These are phyloP conservation scores for Himalopsyche tibetana DNA, from an alignment of 2,888 invertebrate species.

Conservation along the genomic window DNA sequence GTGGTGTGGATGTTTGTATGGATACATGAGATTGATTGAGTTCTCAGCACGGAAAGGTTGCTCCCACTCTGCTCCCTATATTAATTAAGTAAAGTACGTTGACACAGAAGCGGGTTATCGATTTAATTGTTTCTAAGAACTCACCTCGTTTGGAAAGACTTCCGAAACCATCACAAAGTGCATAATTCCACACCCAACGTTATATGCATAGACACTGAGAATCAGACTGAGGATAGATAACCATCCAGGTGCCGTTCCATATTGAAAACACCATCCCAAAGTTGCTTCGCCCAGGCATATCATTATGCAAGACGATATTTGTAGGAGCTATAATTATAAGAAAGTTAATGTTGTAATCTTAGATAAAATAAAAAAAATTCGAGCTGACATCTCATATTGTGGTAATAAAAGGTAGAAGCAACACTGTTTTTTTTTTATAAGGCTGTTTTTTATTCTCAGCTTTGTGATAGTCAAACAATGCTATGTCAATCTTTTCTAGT, in stretches of 20 bases:
- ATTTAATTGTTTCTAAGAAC: background rate
- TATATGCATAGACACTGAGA: conserved; percentile 72
- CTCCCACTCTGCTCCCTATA: too few species aligned
- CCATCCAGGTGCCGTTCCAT: conserved; percentile 59
- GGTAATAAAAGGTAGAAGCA: too few species aligned
- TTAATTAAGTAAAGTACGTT: too few species aligned
- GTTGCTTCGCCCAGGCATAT: conserved; percentile 69
- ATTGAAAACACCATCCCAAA: conserved; percentile 71
- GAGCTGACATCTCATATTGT: too few species aligned
- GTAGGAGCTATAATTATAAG: conserved; percentile 69
- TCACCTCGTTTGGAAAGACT: conserved; percentile 67
- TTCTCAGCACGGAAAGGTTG: too few species aligned
- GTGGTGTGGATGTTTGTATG: too few species aligned
- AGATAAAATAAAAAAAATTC: background rate
- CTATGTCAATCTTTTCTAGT: too few species aligned
- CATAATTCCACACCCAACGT: conserved; percentile 72
- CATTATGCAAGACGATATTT: conserved; percentile 70
- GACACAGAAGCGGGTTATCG: too few species aligned
- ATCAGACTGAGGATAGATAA: conserved; percentile 71
- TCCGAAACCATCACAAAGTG: conserved; percentile 68
- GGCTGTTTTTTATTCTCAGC: too few species aligned
- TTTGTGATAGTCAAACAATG: too few species aligned
- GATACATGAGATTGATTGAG: too few species aligned
- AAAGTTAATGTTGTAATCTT: background rate
- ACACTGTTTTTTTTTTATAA: too few species aligned